Evolutionary conservation across 2,113 vertebrate species (phyloP).

Genomic region (Struthio camelus): DNA sequence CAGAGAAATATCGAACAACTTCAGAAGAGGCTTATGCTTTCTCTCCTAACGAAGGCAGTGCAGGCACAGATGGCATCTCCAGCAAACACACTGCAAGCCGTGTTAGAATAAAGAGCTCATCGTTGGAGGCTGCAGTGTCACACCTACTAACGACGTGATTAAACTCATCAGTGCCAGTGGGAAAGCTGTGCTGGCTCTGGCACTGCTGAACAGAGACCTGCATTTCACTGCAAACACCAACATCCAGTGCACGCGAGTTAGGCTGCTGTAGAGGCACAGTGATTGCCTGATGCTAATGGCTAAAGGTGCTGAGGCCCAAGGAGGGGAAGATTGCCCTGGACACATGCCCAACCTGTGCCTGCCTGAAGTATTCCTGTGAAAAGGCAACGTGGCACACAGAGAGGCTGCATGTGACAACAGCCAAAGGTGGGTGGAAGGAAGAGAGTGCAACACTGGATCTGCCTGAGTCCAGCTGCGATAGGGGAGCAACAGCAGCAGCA

Average conservation of each 20-base stretch:
- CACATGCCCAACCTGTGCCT: background rate
- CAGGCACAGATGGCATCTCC: slow-evolving; percentile 54
- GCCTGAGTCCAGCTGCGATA: rapidly evolving
- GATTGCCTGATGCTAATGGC: background rate
- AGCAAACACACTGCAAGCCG: background rate
- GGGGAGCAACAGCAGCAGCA: background rate
- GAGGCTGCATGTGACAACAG: background rate
- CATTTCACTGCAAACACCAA: background rate
- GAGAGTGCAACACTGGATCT: background rate
- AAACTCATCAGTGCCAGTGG: slow-evolving; percentile 36
- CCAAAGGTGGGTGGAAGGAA: background rate
- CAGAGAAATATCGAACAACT: background rate
- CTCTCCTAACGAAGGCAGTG: slow-evolving; percentile 34
- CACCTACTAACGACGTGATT: slow-evolving; percentile 65
- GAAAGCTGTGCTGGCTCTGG: slow-evolving; percentile 15
- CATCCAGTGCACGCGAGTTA: background rate
- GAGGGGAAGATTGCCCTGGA: background rate
- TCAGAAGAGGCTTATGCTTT: background rate
- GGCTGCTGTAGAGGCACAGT: rapidly evolving
- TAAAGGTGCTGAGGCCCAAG: background rate
- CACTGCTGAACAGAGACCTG: background rate
- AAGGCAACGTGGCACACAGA: background rate
- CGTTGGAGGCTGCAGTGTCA: slow-evolving; percentile 31
- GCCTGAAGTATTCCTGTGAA: background rate
- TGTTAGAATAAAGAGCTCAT: slow-evolving; percentile 57